Evolutionary conservation across 2,113 vertebrate species (phyloP).

Genomic region (Psittacus erithacus): DNA sequence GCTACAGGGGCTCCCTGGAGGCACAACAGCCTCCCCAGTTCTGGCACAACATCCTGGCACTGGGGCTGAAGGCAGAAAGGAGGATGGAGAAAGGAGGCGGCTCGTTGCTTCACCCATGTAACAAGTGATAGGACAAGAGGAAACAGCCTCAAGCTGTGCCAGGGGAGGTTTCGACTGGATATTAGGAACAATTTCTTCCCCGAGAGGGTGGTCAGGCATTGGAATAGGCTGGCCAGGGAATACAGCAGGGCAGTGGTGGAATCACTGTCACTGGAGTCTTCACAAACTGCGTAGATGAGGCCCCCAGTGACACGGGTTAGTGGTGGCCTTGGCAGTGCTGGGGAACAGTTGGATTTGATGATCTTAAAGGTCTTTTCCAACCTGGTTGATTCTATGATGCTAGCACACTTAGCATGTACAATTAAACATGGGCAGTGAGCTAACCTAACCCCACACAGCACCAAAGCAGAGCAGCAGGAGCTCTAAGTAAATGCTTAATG

Average conservation of each 20-base stretch:
- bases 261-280: not conserved
- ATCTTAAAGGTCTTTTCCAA: not conserved
- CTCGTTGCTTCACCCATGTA: not conserved
- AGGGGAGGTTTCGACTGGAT: not conserved
- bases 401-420: rapidly evolving
- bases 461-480: not conserved
- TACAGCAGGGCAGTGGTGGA: not conserved
- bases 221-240: not conserved
- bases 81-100: not conserved
- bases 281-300: not conserved
- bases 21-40: not conserved
- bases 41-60: not conserved
- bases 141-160: not conserved
- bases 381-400: not conserved
- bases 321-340: not conserved
- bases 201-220: not conserved
- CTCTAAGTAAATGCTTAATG: not conserved
- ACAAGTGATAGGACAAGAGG: not conserved
- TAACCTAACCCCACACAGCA: rapidly evolving
- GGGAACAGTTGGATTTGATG: not conserved
- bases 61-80: not conserved
- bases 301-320: not conserved
- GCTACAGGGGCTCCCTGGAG: not conserved
- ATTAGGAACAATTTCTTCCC: not conserved
- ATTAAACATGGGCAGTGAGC: rapidly evolving